Conservation (phyloP, 1,140 invertebrate species). For the Asbolus verrucosus region DNA sequence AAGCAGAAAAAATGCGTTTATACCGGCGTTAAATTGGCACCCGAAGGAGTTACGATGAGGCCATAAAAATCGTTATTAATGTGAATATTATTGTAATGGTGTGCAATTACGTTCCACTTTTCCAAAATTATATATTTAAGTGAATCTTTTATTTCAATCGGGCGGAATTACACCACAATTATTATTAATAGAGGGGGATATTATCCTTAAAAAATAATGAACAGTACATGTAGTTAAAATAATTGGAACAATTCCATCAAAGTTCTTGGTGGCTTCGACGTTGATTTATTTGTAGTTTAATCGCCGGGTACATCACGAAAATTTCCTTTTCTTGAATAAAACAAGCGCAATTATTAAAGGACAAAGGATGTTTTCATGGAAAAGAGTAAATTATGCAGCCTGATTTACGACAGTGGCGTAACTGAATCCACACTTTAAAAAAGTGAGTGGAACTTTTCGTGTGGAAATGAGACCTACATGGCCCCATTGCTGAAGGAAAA, state of each 20-base stretch:
- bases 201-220: slow-evolving; percentile 20
- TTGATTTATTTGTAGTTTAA: slow-evolving; percentile 28
- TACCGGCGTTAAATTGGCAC: slow-evolving; percentile 27
- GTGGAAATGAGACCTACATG: too few species aligned
- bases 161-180: slow-evolving; percentile 23
- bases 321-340: slow-evolving; percentile 23
- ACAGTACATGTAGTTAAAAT: slow-evolving; percentile 3
- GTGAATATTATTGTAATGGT: slow-evolving; percentile 37
- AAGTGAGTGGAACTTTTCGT: too few species aligned
- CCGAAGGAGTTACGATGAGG: slow-evolving; percentile 29
- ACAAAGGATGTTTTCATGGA: slow-evolving; percentile 25
- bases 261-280: neutral
- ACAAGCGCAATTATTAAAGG: slow-evolving; percentile 17
- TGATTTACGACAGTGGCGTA: neutral
- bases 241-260: slow-evolving; percentile 23
- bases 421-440: too few species aligned
- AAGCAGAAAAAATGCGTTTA: slow-evolving; percentile 13
- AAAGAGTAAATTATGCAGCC: slow-evolving; percentile 24
- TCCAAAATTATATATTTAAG: slow-evolving; percentile 38
- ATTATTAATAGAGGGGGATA: slow-evolving; percentile 31
- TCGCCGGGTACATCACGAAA: slow-evolving; percentile 34
- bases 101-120: slow-evolving; percentile 36
- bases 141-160: slow-evolving; percentile 32
- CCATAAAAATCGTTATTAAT: slow-evolving; percentile 36
- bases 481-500: too few species aligned